Evolutionary conservation across 2,888 invertebrate genomes (phyloP).

Genomic region (Cynaeus angustus): DNA sequence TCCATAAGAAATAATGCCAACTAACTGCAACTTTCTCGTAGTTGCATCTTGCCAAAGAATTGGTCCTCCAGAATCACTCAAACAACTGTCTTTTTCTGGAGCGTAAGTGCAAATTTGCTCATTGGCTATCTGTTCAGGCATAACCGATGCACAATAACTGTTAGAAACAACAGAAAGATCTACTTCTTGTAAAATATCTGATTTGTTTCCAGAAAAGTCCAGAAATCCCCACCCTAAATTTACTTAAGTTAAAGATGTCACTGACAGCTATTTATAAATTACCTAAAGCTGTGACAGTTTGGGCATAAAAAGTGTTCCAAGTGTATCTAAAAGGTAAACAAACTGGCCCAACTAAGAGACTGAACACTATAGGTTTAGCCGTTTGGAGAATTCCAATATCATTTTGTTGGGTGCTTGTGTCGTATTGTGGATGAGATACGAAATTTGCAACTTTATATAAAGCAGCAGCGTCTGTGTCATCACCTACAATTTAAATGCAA

Average conservation of each 20-base stretch:
- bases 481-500: slow-evolving; percentile 69
- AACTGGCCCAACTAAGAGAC: slow-evolving; percentile 75
- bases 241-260: no score
- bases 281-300: slow-evolving; percentile 72
- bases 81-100: slow-evolving; percentile 61
- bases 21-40: slow-evolving; percentile 65
- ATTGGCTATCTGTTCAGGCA: slow-evolving; percentile 55
- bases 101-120: slow-evolving; percentile 63
- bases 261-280: no score
- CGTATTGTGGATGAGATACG: slow-evolving; percentile 70
- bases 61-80: slow-evolving; percentile 64
- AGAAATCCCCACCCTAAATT: slow-evolving; percentile 77
- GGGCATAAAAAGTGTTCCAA: slow-evolving; percentile 65
- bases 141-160: slow-evolving; percentile 67
- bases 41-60: slow-evolving; percentile 70
- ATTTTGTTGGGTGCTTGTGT: slow-evolving; percentile 63
- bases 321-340: slow-evolving; percentile 78
- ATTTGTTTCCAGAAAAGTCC: slow-evolving; percentile 72
- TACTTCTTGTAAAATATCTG: slow-evolving; percentile 73
- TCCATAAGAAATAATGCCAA: slow-evolving; percentile 76
- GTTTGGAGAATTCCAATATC: slow-evolving; percentile 75
- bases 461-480: slow-evolving; percentile 72
- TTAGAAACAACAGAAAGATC: slow-evolving; percentile 73
- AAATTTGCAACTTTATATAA: slow-evolving; percentile 67
- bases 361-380: slow-evolving; percentile 70